A percentile compares a stretch with the other conserved stretches of the same genome.
phyloP scores from a whole-genome alignment of 2,888 invertebrate species.

The Drosophila mimica region DNA sequence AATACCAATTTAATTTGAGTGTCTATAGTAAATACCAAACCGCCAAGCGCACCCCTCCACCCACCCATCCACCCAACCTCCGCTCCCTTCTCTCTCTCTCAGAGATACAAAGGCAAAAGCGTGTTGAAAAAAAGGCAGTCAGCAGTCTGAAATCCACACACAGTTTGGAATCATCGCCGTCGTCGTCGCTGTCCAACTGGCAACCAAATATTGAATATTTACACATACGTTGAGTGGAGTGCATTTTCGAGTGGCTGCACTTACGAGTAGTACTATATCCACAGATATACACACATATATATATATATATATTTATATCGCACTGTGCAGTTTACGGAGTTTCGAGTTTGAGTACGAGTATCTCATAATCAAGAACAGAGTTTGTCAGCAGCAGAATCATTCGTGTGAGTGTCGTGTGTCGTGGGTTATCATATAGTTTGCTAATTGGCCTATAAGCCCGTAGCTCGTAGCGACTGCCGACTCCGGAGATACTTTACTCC shows the following conservation, averaged over 20 bases:
- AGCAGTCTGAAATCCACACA: slow-evolving; percentile 41
- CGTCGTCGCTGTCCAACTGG: slow-evolving; percentile 28
- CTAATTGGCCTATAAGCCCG: slow-evolving; percentile 76
- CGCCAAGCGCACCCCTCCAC: slow-evolving; percentile 31
- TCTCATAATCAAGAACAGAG: slow-evolving; percentile 31
- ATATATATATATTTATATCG: slow-evolving; percentile 5
- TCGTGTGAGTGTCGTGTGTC: slow-evolving; percentile 41
- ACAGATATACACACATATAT: not conserved
- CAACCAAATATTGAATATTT: slow-evolving; percentile 81
- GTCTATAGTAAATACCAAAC: slow-evolving; percentile 68
- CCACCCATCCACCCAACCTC: not conserved
- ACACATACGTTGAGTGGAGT: slow-evolving; percentile 77
- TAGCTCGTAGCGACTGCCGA: slow-evolving; percentile 25
- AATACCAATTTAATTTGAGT: slow-evolving; percentile 84
- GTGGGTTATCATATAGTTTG: slow-evolving; percentile 51
- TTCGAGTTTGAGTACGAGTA: slow-evolving; percentile 26
- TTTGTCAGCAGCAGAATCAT: slow-evolving; percentile 23
- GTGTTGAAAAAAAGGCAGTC: slow-evolving; percentile 62
- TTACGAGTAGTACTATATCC: slow-evolving; percentile 47
- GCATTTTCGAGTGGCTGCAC: slow-evolving; percentile 80
- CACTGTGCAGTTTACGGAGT: slow-evolving; percentile 7
- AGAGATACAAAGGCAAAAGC: slow-evolving; percentile 25
- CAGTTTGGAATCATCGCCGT: slow-evolving; percentile 33
- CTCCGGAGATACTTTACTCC: slow-evolving; percentile 23
- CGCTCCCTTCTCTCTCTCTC: not conserved